phyloP scores from a whole-genome alignment of 2,888 invertebrate species.

The Auanema sp. region DNA sequence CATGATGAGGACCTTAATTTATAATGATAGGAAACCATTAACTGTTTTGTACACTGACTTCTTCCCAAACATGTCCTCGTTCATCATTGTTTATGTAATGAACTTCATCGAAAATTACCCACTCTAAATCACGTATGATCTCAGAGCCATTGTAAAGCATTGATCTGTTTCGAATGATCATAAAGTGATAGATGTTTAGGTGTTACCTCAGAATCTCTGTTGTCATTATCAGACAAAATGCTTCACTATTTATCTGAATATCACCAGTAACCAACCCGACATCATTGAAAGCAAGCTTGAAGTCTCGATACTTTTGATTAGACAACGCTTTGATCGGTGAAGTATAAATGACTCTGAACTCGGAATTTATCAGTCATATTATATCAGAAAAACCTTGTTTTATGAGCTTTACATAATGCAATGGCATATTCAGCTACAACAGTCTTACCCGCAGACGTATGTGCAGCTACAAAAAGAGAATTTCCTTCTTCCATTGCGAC shows the following conservation, averaged over 20 bases:
- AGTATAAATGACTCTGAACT: constrained; percentile 77
- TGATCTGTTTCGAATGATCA: constrained; percentile 69
- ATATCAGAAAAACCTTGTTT: constrained; percentile 51
- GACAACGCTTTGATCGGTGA: constrained; percentile 98
- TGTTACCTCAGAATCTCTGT: constrained; percentile 84
- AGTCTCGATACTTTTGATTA: constrained; percentile 97
- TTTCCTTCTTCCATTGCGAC: constrained; percentile 83
- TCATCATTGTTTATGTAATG: constrained; percentile 97
- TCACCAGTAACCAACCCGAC: constrained; percentile 93
- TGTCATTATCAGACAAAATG: constrained; percentile 96
- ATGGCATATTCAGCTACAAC: constrained; percentile 99
- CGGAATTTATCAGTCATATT: neutral
- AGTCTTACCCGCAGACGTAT: constrained; percentile 94
- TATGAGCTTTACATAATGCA: constrained; percentile 81
- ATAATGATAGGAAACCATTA: neutral
- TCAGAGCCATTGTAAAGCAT: constrained; percentile 94
- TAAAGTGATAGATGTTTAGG: neutral
- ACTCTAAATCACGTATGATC: constrained; percentile 91
- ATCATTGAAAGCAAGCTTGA: constrained; percentile 83
- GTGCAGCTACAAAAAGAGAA: constrained; percentile 97
- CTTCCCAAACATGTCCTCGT: constrained; percentile 99
- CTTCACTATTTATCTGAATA: constrained; percentile 88
- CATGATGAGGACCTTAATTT: constrained; percentile 78
- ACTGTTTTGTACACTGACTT: constrained; percentile 66
- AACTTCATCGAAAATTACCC: constrained; percentile 98